phyloP scores from a whole-genome alignment of 2,797 vertebrate genomes.

The Typhlichthys eigenmanni region DNA sequence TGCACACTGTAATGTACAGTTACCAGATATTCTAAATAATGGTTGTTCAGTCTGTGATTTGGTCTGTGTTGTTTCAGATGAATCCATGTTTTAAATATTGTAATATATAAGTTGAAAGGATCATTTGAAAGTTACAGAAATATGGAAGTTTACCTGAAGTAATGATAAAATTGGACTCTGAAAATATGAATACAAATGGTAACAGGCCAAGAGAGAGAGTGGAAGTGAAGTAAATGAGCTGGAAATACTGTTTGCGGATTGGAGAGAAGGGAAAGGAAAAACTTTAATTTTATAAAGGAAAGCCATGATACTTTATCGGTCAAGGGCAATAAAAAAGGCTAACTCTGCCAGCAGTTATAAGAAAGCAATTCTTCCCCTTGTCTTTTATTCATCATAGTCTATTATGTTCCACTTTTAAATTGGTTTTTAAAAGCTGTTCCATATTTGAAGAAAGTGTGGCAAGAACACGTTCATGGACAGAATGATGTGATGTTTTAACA shows the following conservation, averaged over 20 bases:
- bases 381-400: constrained; percentile 1
- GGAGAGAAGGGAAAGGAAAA: not conserved
- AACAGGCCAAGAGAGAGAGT: not conserved
- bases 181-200: not conserved
- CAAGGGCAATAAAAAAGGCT: not conserved
- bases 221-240: not conserved
- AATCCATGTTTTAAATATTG: no score
- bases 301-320: not conserved
- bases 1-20: no score
- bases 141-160: not conserved
- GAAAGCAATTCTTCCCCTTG: not conserved
- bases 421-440: not conserved
- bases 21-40: no score
- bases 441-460: not conserved
- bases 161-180: not conserved
- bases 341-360: not conserved
- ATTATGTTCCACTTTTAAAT: not conserved
- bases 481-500: no score
- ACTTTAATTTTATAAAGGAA: not conserved
- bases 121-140: not conserved
- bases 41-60: no score
- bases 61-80: no score
- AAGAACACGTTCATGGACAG: no score
- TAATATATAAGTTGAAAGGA: not conserved
- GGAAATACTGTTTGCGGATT: not conserved